Base-by-base conservation (phyloP, 2,888 invertebrate species). In the Thecophora atra region DNA sequence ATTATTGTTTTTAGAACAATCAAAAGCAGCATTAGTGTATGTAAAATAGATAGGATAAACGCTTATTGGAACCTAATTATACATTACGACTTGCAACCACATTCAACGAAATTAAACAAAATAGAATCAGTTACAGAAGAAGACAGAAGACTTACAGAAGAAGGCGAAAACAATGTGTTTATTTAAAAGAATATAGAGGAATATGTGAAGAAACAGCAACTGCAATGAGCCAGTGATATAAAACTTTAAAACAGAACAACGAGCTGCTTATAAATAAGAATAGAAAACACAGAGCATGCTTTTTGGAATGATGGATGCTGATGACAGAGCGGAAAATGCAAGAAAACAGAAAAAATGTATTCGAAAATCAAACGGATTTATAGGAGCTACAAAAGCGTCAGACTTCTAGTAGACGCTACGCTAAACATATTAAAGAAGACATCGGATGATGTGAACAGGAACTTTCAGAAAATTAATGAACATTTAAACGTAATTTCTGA, bases 361-460 rank as follows among this genome's bases (percentile, higher is more conserved):
- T 62, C 24, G 62, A 62, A 62, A 62, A 28, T 26, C 28, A 62
- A n/a, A 28, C 19, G 4, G 28, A 62, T 62, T 62, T 62, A 62
- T 24, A 62, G 62, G 8, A 62, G 3, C 6, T 62, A 24, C 26
- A n/a, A 24, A 26, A 62, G 42, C 28, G 42, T 11, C 62, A 62
- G 62, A 62, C 62, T 17, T 62, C 62, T 24, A 26, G 42, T 62
- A 30, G 26, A 62, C 62, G 19, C 26, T 37, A 62, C 24, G 17
- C 24, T 62, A 62, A 62, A 62, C 42, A 62, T 62, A 62, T 62
- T 62, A 62, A 26, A 62, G 19, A 62, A 26, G 24, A 62, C 5
- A 11, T 24, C 21, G 8, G 62, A 62, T 28, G 62, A 63, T 63
- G 26, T 63, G 26, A 63, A 63, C 63, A 63, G 37, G 63, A 63